Percentiles rank a stretch among this genome's conserved stretches.
Conservation (phyloP, 2,113 vertebrate genomes). For the Aegotheles bennettii region DNA sequence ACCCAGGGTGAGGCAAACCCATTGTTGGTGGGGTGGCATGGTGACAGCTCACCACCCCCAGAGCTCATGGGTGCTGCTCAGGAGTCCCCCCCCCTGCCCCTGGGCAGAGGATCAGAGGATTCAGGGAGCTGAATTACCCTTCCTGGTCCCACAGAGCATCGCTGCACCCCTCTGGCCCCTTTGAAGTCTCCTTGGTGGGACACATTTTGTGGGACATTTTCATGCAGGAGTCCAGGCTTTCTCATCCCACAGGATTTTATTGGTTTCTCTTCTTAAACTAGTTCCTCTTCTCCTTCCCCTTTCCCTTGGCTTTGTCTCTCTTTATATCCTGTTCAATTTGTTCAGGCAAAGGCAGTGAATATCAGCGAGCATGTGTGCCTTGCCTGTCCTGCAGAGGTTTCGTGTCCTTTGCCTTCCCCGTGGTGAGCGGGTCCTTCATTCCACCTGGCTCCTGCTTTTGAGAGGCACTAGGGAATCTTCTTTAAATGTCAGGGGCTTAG, state of each 20-base stretch:
- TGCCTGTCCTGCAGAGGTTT: background rate
- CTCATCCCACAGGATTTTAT: background rate
- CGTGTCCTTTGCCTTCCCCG: no score
- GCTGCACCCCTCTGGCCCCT: background rate
- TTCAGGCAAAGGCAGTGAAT: background rate
- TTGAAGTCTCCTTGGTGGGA: background rate
- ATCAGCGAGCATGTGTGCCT: fast-evolving
- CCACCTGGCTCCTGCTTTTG: background rate
- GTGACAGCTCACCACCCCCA: background rate
- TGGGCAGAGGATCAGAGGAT: background rate
- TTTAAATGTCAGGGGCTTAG: background rate
- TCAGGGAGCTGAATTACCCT: background rate
- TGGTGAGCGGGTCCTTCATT: background rate
- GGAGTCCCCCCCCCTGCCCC: background rate
- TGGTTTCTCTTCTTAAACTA: background rate
- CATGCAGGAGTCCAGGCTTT: background rate
- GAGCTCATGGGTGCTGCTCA: background rate
- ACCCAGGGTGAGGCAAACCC: background rate
- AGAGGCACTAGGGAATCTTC: background rate
- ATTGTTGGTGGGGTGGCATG: fast-evolving
- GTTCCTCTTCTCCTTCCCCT: background rate
- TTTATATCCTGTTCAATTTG: background rate
- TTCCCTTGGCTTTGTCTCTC: background rate
- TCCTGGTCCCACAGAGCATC: background rate
- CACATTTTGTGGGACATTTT: background rate